Evolutionary conservation across 2,888 invertebrate genomes (phyloP), one percentile per base, ranked within the genome.

Genomic region (Campoletis raptor): DNA sequence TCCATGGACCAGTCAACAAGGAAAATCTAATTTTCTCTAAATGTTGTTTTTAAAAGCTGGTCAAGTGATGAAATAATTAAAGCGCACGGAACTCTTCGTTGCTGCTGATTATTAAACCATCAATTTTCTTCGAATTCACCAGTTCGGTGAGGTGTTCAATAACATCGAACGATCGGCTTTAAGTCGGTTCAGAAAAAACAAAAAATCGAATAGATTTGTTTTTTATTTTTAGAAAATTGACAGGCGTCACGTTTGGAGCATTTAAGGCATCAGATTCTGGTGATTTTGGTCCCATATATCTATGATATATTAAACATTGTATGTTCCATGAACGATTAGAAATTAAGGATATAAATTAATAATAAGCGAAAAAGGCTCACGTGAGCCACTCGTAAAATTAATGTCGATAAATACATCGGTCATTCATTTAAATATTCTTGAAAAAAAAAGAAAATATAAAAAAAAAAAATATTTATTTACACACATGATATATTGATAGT

Each of bases 261-360:
- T 45, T 24, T 57, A 52, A 80, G 85, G 88, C 90, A 83, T 89
- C 90, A 89, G 94, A 94, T 95, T 95, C 95, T 95, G 96, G 97
- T 97, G 96, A 96, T 96, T 96, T 97, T 97, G 96, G 97, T 97
- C 97, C 97, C 97, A 98, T 98, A 98, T 98, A 98, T 98, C 98
- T 97, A 98, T 98, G 98, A 98, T 98, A 98, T 98, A 98, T 98
- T 96, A 96, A 95, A 95, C 95, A 95, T 96, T 96, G 98, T 98
- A 98, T 97, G 98, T 98, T 98, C 98, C 98, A 97, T 98, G 98
- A 98, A 98, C 98, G 95, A 94, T 85, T 93, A 93, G 91, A 88
- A 78, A 80, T 90, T 91, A 92, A 92, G 90, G 78, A 69, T 42
- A 69, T 42, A 57, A 77, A 77, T 52, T 15, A 84, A 85, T 73